phyloP scores from a whole-genome alignment of 2,797 vertebrate species.

The Rhabdomys pumilio region DNA sequence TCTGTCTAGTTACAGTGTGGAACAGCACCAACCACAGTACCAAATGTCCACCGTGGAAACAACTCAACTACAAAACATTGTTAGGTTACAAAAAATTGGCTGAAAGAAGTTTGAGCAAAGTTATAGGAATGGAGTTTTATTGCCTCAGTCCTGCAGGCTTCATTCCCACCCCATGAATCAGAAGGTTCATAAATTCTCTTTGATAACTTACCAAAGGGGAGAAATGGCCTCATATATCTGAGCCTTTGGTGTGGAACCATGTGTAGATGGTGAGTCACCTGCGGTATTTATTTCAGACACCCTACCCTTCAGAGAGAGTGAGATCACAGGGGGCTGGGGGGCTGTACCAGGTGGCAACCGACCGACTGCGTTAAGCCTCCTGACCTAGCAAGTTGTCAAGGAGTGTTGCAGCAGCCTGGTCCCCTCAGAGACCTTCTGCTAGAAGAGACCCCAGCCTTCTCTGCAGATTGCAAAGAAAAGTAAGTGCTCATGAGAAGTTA shows the following conservation, averaged over 20 bases:
- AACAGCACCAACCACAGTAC: not conserved
- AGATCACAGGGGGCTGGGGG: not conserved
- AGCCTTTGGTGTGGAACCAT: constrained; percentile 72
- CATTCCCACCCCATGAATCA: constrained; percentile 69
- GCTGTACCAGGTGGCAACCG: not conserved
- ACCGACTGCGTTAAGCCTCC: not conserved
- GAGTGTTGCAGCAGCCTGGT: not conserved
- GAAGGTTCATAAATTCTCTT: constrained; percentile 80
- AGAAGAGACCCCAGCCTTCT: not conserved
- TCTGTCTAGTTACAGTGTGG: not conserved
- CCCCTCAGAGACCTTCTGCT: not conserved
- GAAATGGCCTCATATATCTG: constrained; percentile 73
- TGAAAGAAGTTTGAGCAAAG: constrained; percentile 65
- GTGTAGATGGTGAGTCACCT: constrained; percentile 56
- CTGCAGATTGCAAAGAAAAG: constrained; percentile 29
- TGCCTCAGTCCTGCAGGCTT: constrained; percentile 64
- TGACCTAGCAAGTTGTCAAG: not conserved
- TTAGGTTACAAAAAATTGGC: constrained; percentile 63
- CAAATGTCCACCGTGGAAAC: constrained; percentile 46
- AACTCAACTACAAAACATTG: constrained; percentile 42
- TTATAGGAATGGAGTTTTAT: constrained; percentile 63
- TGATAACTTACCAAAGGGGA: constrained; percentile 80
- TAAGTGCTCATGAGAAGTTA: not conserved
- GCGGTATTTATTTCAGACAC: constrained; percentile 34
- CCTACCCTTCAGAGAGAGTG: not conserved